Percentiles rank a stretch among this genome's conserved stretches.
Conservation (phyloP, 2,113 vertebrate genomes). For the Anguilla rostrata region DNA sequence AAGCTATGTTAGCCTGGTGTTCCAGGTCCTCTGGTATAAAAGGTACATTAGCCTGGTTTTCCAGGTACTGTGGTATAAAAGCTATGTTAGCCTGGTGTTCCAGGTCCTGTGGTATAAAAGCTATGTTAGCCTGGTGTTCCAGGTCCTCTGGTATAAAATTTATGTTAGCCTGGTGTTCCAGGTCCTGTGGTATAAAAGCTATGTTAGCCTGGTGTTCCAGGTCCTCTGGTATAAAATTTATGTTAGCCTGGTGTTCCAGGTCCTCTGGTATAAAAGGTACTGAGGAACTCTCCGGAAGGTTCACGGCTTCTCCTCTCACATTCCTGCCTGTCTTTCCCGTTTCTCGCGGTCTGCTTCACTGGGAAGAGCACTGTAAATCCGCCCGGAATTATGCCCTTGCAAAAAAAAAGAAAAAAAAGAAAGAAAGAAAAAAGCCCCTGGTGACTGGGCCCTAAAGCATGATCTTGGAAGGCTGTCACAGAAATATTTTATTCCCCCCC, state of each 20-base stretch:
- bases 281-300: neutral
- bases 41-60: no score
- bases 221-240: neutral
- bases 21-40: no score
- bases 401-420: neutral
- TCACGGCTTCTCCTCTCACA: neutral
- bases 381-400: neutral
- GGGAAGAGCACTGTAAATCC: neutral
- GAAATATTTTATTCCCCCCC: constrained; percentile 35
- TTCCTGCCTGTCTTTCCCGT: neutral
- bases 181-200: no score
- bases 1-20: no score
- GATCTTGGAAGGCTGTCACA: constrained; percentile 38
- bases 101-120: no score
- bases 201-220: neutral
- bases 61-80: no score
- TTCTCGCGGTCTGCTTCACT: neutral
- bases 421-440: neutral
- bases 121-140: no score
- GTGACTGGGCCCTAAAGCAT: constrained; percentile 20
- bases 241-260: neutral
- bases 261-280: neutral
- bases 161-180: no score
- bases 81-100: no score
- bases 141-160: no score